phyloP scores from a whole-genome alignment of 2,888 invertebrate species.

The Scaptomyza parva region DNA sequence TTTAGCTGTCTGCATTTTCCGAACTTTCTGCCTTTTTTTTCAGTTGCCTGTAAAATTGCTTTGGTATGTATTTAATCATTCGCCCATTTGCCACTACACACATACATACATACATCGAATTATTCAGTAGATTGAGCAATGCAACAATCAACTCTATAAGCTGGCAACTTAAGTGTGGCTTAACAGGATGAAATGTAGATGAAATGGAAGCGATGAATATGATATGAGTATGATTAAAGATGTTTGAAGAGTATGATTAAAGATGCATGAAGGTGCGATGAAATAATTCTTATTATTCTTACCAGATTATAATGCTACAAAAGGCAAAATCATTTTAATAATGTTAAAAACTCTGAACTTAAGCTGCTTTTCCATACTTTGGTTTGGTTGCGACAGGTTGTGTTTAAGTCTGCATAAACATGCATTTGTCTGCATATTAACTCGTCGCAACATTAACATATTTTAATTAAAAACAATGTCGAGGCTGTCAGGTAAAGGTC shows the following conservation, averaged over 20 bases:
- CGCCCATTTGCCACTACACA: constrained; percentile 11
- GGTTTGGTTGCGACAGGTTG: not conserved
- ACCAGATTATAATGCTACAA: too few relatives aligned
- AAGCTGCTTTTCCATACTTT: constrained; percentile 42
- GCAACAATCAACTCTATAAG: constrained; percentile 5
- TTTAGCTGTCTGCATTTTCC: constrained; percentile 32
- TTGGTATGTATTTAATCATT: constrained; percentile 15
- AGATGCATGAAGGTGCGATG: not conserved
- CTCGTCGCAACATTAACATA: constrained; percentile 61
- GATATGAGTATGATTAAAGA: not conserved
- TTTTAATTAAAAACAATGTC: constrained; percentile 72
- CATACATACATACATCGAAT: too few relatives aligned
- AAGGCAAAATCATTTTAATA: too few relatives aligned
- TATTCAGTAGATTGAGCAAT: constrained; percentile 11
- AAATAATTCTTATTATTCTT: too few relatives aligned
- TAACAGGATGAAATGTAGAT: not conserved
- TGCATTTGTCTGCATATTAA: constrained; percentile 5
- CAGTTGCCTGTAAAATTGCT: constrained; percentile 17
- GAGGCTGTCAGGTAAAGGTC: constrained; percentile 26
- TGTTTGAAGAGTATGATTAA: not conserved
- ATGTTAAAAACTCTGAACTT: too few relatives aligned
- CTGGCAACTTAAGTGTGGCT: not conserved
- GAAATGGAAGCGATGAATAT: not conserved
- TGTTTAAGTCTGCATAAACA: not conserved
- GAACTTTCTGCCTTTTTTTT: constrained; percentile 16